Conservation (phyloP, 2,888 invertebrate genomes). For the Oxytorus armatus region DNA sequence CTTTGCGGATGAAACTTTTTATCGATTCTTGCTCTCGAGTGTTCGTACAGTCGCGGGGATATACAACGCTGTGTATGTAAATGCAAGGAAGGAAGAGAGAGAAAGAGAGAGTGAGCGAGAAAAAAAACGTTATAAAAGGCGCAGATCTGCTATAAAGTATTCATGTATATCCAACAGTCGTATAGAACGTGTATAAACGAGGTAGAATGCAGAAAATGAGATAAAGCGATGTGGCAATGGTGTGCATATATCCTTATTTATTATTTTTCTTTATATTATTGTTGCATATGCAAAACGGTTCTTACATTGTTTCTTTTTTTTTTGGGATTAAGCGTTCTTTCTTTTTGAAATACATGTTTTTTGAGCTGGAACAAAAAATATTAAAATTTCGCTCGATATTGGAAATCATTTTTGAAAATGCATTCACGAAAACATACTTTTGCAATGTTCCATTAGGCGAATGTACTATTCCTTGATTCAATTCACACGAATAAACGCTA, state of each 20-base stretch:
- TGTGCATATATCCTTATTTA: background rate
- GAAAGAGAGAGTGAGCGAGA: background rate
- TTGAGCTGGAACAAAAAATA: background rate
- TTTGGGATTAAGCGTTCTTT: background rate
- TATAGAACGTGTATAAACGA: slow-evolving; percentile 23
- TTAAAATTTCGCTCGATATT: no score
- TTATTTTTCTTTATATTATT: background rate
- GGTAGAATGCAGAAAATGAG: slow-evolving; percentile 25
- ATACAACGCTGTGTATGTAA: slow-evolving; percentile 33
- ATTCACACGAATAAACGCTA: no score
- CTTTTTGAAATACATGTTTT: background rate
- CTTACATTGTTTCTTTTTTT: background rate
- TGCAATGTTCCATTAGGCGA: no score
- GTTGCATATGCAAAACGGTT: background rate
- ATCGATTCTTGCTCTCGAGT: slow-evolving; percentile 60
- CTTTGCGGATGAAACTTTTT: slow-evolving; percentile 51
- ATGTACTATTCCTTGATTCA: no score
- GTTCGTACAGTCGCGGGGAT: slow-evolving; percentile 31
- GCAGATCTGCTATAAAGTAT: slow-evolving; percentile 41
- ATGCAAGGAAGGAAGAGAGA: slow-evolving; percentile 29
- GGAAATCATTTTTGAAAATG: no score
- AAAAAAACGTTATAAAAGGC: slow-evolving; percentile 15
- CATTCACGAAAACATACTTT: no score
- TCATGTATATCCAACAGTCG: slow-evolving; percentile 17
- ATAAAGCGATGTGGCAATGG: slow-evolving; percentile 29